Conservation (phyloP, 1,140 invertebrate genomes). For the Calliopsis andreniformis region DNA sequence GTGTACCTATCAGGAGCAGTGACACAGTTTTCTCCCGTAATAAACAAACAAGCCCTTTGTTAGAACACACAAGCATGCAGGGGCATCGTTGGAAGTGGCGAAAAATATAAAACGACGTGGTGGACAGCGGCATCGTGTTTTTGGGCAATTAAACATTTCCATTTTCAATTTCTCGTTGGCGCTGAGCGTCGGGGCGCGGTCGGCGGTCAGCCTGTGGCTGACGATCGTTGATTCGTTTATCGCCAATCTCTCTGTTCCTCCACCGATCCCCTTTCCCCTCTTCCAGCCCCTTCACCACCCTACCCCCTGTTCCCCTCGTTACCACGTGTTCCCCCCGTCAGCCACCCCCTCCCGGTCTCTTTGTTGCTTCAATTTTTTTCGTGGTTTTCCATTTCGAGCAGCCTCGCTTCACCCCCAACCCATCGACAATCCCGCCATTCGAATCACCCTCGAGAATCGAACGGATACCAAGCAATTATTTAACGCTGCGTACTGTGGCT, state of each 20-base stretch:
- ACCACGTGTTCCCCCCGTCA: neutral
- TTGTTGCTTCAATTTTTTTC: slow-evolving; percentile 69
- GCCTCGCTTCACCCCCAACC: slow-evolving; percentile 52
- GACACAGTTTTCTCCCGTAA: neutral
- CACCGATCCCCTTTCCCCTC: slow-evolving; percentile 18
- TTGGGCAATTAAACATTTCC: slow-evolving; percentile 80
- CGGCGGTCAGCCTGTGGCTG: slow-evolving; percentile 73
- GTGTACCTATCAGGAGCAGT: neutral
- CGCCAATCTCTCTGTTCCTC: slow-evolving; percentile 65
- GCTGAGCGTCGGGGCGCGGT: slow-evolving; percentile 68
- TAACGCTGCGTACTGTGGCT: slow-evolving; percentile 67
- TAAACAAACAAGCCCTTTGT: slow-evolving; percentile 34
- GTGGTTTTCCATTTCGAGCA: slow-evolving; percentile 70
- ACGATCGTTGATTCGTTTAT: slow-evolving; percentile 80
- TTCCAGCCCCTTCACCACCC: neutral
- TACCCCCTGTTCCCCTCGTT: neutral
- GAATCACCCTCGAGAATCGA: slow-evolving; percentile 69
- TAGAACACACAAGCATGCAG: neutral
- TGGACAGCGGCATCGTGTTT: slow-evolving; percentile 69
- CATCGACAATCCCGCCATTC: slow-evolving; percentile 64
- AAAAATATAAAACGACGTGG: slow-evolving; percentile 60
- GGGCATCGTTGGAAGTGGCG: slow-evolving; percentile 9
- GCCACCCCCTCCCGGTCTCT: slow-evolving; percentile 45
- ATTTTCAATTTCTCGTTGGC: slow-evolving; percentile 79
- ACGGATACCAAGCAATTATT: slow-evolving; percentile 70